These are phyloP conservation scores for Thalpophila matura DNA, from an alignment of 2,888 invertebrate species.

Conservation along the genomic window DNA sequence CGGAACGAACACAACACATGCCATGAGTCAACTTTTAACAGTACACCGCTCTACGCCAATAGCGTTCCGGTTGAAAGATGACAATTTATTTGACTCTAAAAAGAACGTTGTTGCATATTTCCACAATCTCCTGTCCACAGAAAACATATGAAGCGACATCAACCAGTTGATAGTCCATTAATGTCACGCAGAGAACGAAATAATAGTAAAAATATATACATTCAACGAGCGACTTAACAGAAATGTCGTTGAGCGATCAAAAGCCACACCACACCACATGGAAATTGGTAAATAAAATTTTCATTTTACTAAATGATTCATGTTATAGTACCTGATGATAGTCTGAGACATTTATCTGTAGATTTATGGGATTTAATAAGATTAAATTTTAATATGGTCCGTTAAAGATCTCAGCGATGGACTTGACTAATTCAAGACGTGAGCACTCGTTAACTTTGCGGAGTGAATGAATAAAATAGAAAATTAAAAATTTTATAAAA, in stretches of 20 bases:
- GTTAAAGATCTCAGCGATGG: constrained; percentile 49
- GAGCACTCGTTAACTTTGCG: background rate
- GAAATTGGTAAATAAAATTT: constrained; percentile 40
- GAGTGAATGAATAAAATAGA: constrained; percentile 12
- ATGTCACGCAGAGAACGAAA: constrained; percentile 74
- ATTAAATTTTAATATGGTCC: constrained; percentile 36
- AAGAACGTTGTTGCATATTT: constrained; percentile 53
- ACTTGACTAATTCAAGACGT: constrained; percentile 20
- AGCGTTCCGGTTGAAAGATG: constrained; percentile 20
- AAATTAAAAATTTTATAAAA: no score
- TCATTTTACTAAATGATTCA: constrained; percentile 49
- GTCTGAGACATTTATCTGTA: constrained; percentile 32
- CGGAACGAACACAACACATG: constrained; percentile 22
- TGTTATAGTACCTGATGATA: constrained; percentile 39
- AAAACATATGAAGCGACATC: constrained; percentile 67
- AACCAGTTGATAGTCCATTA: constrained; percentile 76
- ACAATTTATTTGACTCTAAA: constrained; percentile 56
- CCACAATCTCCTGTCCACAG: constrained; percentile 53
- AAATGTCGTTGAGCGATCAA: constrained; percentile 60
- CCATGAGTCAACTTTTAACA: constrained; percentile 34
- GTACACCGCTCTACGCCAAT: constrained; percentile 1
- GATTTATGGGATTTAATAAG: constrained; percentile 49
- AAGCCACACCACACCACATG: constrained; percentile 34
- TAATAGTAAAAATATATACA: constrained; percentile 69
- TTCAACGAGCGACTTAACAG: constrained; percentile 60